Conservation (phyloP, 2,797 vertebrate species). For the Melanotaenia nigrans region DNA sequence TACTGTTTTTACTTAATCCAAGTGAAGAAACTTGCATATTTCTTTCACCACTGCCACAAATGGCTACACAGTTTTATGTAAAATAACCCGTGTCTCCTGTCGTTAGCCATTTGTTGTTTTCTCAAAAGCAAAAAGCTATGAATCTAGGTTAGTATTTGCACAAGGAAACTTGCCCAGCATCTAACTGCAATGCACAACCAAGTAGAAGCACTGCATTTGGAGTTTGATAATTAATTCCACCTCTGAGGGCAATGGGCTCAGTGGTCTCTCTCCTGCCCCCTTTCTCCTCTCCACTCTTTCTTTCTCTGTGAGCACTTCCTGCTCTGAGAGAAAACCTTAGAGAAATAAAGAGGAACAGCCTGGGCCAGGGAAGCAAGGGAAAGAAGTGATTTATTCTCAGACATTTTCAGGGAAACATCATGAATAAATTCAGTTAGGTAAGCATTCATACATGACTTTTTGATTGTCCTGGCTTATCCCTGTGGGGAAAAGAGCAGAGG, state of each 20-base stretch:
- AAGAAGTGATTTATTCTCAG: slow-evolving; percentile 70
- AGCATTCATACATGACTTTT: slow-evolving; percentile 43
- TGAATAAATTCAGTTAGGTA: slow-evolving; percentile 72
- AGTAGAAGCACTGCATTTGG: slow-evolving; percentile 21
- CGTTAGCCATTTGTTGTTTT: slow-evolving; percentile 1
- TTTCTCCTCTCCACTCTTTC: slow-evolving; percentile 9
- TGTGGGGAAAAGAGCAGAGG: slow-evolving; percentile 12
- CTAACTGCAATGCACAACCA: slow-evolving; percentile 21
- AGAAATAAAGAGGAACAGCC: slow-evolving; percentile 44
- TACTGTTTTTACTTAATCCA: not conserved
- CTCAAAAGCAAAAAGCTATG: not conserved
- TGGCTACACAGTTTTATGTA: not conserved
- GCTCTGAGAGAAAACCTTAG: slow-evolving; percentile 47
- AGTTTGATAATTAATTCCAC: slow-evolving; percentile 56
- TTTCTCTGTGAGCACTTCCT: slow-evolving; percentile 20
- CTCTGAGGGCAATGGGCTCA: slow-evolving; percentile 30
- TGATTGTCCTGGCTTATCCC: slow-evolving; percentile 59
- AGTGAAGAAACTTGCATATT: too few relatives aligned
- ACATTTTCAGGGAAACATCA: slow-evolving; percentile 61
- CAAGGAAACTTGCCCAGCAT: slow-evolving; percentile 12
- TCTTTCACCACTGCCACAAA: not conserved
- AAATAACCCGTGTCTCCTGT: not conserved
- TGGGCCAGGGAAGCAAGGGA: slow-evolving; percentile 43
- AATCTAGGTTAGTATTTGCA: slow-evolving; percentile 1
- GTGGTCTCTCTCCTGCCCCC: slow-evolving; percentile 12